Base-by-base conservation (phyloP, 2,113 vertebrate species). In the Bubo blakistoni region DNA sequence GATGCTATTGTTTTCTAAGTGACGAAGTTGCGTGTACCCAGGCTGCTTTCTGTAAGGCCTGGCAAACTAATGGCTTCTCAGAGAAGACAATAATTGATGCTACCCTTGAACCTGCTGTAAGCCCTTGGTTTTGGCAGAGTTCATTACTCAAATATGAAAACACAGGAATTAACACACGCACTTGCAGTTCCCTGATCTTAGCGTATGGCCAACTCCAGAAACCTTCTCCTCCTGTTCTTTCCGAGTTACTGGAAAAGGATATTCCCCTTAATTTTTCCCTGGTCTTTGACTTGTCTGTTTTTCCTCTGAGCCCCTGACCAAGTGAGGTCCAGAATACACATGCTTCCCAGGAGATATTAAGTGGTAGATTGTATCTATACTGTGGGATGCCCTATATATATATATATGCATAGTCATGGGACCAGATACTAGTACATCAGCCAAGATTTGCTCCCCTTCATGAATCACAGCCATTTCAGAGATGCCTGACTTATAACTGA, bases 71-170 rank as follows among this genome's bases (percentile, higher is more conserved):
- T 58, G 36, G 10, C 27, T 80, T 80, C 16, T 57, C 40, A 73
- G 54, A 80, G 70, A 85, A 80, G 71, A 49, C 49, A 65, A 3
- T 66, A 89, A 38, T 46, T 92, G 66, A 46, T 88, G 42, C 49
- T 65, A 20, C 54, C 44, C 87, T 92, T 90, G 85, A 97, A 76
- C n/a, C 19, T 86, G 24, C 70, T 88, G 67, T 36, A 92, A 72
- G 74, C 30, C 58, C 36, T 93, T 94, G 70, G 7, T 76, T 95
- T 94, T 89, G 46, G 66, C 63, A 76, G 30, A 49, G 16, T 58
- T 92, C 40, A 59, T 89, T 94, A 79, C 40, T 90, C 46, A 79
- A 49, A 65, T 85, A 90, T 42, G 54, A 82, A 93, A 93, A 91
- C 11, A 6, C 25, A 11, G 52, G 40, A 94, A 40, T 71, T 93